Evolutionary conservation across 2,888 invertebrate species (phyloP), one percentile per base, ranked within the genome.

Genomic region (Caenorhabditis auriculariae): DNA sequence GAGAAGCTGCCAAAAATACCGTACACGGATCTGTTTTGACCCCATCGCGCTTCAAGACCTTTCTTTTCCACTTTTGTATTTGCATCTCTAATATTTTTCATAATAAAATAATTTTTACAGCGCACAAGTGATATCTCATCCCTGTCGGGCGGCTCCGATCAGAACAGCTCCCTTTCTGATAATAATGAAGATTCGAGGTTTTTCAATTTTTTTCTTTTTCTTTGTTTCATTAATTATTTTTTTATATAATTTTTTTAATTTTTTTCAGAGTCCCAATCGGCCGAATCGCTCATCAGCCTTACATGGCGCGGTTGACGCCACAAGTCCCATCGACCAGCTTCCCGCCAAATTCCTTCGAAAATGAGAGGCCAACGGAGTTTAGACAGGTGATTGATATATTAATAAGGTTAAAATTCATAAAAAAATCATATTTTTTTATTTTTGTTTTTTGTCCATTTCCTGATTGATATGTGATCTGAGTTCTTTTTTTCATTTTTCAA

Each of bases 101-200:
- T 38, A 3, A 19, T 21, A 38, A 19, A 4, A 19, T 38, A 6
- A 19, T 19, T 21, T 44, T 27, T 9, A n/a, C 17, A 41, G 55
- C 15, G 55, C 23, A 44, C 49, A 29, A 44, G 43, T 17, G 55
- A 55, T 27, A 17, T 50, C n/a, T 55, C 50, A 5, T 55, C 55
- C 12, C 38, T 55, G n/a, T 55, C 55, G 3, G 55, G n/a, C n/a
- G n/a, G n/a, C n/a, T n/a, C n/a, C n/a, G n/a, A 55, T 12, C 49
- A 55, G 24, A 54, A 54, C 47, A 29, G 44, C n/a, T 37, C 29
- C n/a, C n/a, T 46, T n/a, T 46, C 46, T 26, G 46, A 46, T 24
- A 24, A 23, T 23, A 24, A n/a, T 23, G 43, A 19, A 28, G 46
- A 46, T 2, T n/a, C 24, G 15, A 28, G 19, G 23, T 19, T n/a